Conservation (phyloP, 2,888 invertebrate genomes). For the Orthosia gothica region DNA sequence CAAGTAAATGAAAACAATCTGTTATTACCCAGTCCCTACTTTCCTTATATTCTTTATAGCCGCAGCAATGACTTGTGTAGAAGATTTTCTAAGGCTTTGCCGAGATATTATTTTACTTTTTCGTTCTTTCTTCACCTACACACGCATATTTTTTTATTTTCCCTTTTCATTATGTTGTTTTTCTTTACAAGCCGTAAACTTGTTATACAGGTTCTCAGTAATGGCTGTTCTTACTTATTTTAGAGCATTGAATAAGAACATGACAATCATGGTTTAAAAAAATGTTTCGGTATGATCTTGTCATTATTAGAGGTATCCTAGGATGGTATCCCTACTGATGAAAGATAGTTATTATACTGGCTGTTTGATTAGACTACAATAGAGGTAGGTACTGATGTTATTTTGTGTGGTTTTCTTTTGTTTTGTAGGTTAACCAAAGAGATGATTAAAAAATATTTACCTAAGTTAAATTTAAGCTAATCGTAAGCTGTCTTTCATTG, state of each 20-base stretch:
- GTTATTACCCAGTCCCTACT: constrained; percentile 18
- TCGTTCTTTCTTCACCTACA: constrained; percentile 29
- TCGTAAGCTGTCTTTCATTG: too few species aligned
- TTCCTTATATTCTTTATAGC: constrained; percentile 35
- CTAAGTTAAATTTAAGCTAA: too few species aligned
- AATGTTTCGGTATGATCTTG: too few species aligned
- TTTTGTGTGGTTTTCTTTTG: too few species aligned
- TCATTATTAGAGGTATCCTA: too few species aligned
- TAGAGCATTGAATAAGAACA: not conserved
- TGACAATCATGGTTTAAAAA: not conserved
- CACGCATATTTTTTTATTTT: constrained; percentile 45
- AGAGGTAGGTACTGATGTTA: too few species aligned
- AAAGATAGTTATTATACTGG: not conserved
- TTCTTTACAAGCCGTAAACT: constrained; percentile 30
- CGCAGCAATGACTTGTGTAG: constrained; percentile 44
- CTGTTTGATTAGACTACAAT: not conserved
- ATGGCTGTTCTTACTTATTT: constrained; percentile 11
- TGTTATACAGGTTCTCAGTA: constrained; percentile 20
- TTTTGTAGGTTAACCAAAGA: too few species aligned
- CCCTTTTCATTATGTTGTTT: constrained; percentile 43
- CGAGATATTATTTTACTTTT: constrained; percentile 51
- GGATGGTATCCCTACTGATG: too few species aligned
- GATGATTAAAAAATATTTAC: too few species aligned
- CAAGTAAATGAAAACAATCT: constrained; percentile 46
- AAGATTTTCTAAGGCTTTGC: constrained; percentile 54